These are phyloP conservation scores for Mirounga angustirostris DNA, from an alignment of 2,113 vertebrate genomes.

Conservation along the genomic window DNA sequence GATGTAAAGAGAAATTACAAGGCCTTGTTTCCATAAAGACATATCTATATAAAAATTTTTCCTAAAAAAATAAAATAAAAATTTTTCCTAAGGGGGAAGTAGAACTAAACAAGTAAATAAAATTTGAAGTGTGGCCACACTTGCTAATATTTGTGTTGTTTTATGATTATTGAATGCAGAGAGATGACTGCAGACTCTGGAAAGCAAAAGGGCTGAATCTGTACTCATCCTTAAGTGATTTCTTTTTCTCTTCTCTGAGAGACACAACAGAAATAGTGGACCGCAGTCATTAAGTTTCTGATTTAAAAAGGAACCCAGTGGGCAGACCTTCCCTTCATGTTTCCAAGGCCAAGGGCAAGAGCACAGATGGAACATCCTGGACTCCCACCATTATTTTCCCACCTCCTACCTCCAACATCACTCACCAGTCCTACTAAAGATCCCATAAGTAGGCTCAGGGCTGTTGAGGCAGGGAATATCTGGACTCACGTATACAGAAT, in stretches of 20 bases:
- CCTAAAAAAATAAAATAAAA: background rate
- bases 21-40: background rate
- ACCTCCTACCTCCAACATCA: background rate
- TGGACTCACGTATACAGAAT: background rate
- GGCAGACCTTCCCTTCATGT: background rate
- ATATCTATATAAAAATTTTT: background rate
- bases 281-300: background rate
- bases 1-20: background rate
- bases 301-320: background rate
- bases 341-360: background rate
- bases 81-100: background rate
- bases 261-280: background rate
- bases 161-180: background rate
- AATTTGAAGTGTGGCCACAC: background rate
- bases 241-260: background rate
- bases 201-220: background rate
- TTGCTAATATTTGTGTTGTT: background rate
- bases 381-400: background rate
- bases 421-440: background rate
- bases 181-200: background rate
- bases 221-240: background rate
- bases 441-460: background rate
- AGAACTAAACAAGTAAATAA: background rate
- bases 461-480: background rate
- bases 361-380: background rate